phyloP scores from a whole-genome alignment of 2,113 vertebrate genomes.

The Mobula hypostoma region DNA sequence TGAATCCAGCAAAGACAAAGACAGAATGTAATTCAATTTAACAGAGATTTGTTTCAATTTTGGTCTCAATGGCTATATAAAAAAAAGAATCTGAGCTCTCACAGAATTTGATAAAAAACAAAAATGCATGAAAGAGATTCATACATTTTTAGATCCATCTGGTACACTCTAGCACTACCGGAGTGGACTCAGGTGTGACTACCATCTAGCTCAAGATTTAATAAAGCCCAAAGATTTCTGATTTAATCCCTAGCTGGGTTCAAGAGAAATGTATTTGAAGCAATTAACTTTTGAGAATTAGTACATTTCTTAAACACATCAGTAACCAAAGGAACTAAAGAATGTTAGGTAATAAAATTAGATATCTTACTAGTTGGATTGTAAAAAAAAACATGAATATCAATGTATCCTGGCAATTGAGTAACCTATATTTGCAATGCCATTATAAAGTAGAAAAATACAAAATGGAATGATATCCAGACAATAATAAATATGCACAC shows the following conservation, averaged over 20 bases:
- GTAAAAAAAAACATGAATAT: background rate
- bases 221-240: background rate
- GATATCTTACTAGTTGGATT: background rate
- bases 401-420: background rate
- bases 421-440: too few species aligned
- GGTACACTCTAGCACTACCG: background rate
- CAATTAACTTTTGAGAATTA: background rate
- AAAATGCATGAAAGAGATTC: background rate
- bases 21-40: too few species aligned
- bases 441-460: too few species aligned
- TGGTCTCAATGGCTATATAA: background rate
- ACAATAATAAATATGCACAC: background rate
- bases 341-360: background rate
- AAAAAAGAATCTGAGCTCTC: background rate
- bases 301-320: background rate
- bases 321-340: background rate
- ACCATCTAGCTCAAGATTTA: background rate
- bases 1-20: too few species aligned
- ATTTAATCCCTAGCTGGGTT: background rate
- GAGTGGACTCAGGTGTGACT: background rate
- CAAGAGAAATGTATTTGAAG: background rate
- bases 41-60: background rate
- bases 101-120: background rate
- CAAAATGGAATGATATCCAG: background rate
- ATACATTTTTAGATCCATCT: background rate